Evolutionary conservation across 2,113 vertebrate species (phyloP), one percentile per base, ranked within the genome.

Genomic region (Amazona guildingii): DNA sequence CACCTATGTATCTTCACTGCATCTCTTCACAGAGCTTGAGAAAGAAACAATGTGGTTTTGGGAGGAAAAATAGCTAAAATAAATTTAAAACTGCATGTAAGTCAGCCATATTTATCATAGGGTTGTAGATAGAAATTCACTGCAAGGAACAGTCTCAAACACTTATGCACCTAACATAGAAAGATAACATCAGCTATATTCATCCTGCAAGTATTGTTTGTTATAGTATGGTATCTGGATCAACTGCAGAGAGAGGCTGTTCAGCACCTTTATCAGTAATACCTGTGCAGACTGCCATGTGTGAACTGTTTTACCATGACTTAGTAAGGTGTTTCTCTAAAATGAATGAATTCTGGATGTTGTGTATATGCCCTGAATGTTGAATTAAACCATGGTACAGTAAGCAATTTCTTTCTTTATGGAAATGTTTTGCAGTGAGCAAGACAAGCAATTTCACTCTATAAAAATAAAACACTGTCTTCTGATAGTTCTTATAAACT

Each of bases 201-300:
- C 33, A 37, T 6, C 4, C 17, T 7, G 2, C 35, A 39, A 61
- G 15, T n/a, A 9, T 21, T 49, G 11, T 74, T 90, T 84, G 13
- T 41, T 48, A 7, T 3, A 15, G 11, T 27, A 13, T n/a, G 6
- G 6, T 81, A 17, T n/a, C 44, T 57, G 66, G 20, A 67, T 24
- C 7, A 70, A 67, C 25, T 49, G 15, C 51, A 61, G 48, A 74
- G 52, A 75, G 27, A 48, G 14, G 4, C 23, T 7, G 6, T 54
- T 83, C 28, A 52, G 33, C 15, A 41, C 11, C 10, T 7, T 74
- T 81, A 35, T 20, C 68, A 84, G 39, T 12, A 63, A 16, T 39
- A 54, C 17, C 19, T 1, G 0, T n/a, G 18, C 16, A 31, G 48
- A 7, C n/a, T 70, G 19, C n/a, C 12, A 17, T 13, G 10, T 7